Base-by-base conservation (phyloP, 2,888 invertebrate species). In the Trachelus tabidus region DNA sequence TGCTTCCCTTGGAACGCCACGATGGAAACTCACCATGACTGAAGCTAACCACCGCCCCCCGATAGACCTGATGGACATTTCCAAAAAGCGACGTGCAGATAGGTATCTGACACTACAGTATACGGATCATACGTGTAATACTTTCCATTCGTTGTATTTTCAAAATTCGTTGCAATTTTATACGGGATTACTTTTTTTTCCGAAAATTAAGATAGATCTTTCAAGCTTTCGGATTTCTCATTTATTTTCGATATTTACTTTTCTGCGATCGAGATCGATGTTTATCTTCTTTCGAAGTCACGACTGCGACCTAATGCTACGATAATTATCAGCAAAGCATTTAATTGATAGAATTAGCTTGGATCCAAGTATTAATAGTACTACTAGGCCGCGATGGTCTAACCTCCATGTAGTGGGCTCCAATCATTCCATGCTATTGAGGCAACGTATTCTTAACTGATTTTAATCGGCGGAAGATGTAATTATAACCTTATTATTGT, bases 311-410 rank as follows among this genome's bases (percentile, higher is more conserved):
- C 76, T 75, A 78, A 81, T 81, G 81, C 77, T 23, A 79, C 79
- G 80, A 85, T 85, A 84, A 89, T 89, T 87, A 87, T 88, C 83
- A 81, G 84, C 80, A 77, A 80, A 80, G 83, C 78, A 82, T 86
- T 87, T 86, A 88, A 89, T 89, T 88, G 87, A 84, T 83, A 80
- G 84, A 88, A 88, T 88, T 87, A 85, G 83, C 83, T 84, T 74
- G 78, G 68, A 79, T 75, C 74, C 80, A 77, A 77, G 82, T 81
- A 85, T 85, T 86, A 84, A 84, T 85, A 83, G 81, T 79, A 73
- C 80, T 78, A 78, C 73, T 71, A 73, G 31, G 31, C 31, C 31
- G 71, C 31, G 31, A 11, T 34, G 31, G 71, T 4, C 31, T 71
- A 79, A 76, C 77, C 74, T 77, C 79, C 80, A 76, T 73, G 31